phyloP scores from a whole-genome alignment of 1,140 invertebrate species.

The Eubasilissa regina region DNA sequence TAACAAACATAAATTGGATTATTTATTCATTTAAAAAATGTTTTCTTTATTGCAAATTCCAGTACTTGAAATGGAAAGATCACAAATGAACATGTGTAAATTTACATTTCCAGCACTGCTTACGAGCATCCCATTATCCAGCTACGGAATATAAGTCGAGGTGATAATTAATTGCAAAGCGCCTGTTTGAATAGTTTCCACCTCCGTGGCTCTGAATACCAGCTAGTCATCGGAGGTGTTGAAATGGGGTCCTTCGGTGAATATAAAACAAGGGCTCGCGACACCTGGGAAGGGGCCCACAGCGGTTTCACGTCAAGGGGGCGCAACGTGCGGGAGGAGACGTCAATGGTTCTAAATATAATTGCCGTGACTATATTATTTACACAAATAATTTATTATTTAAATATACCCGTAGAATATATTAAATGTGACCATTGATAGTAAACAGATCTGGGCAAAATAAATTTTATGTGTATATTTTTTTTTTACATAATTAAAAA shows the following conservation, averaged over 20 bases:
- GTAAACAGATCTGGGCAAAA: too few relatives aligned
- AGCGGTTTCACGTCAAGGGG: neutral
- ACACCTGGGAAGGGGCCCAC: conserved; percentile 3
- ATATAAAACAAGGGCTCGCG: conserved; percentile 41
- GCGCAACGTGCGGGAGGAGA: neutral
- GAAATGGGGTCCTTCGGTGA: conserved; percentile 26
- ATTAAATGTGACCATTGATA: too few relatives aligned
- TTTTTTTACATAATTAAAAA: too few relatives aligned
- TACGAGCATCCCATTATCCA: conserved; percentile 12
- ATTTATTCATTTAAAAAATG: too few relatives aligned
- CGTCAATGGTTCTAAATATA: too few relatives aligned
- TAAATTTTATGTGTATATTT: too few relatives aligned
- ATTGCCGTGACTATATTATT: too few relatives aligned
- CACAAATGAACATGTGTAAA: neutral
- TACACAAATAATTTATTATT: too few relatives aligned
- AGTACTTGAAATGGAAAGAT: too few relatives aligned
- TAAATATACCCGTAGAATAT: too few relatives aligned
- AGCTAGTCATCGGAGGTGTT: conserved; percentile 42
- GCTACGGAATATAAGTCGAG: conserved; percentile 30
- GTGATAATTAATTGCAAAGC: conserved; percentile 45
- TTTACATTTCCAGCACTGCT: neutral
- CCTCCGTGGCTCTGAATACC: conserved; percentile 16
- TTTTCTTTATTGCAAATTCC: too few relatives aligned
- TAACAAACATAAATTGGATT: too few relatives aligned
- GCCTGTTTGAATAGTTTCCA: conserved; percentile 32